Percentiles rank a stretch among this genome's conserved stretches.
These are phyloP conservation scores for Pinctada fucata DNA, from an alignment of 2,888 invertebrate genomes.

Conservation along the genomic window DNA sequence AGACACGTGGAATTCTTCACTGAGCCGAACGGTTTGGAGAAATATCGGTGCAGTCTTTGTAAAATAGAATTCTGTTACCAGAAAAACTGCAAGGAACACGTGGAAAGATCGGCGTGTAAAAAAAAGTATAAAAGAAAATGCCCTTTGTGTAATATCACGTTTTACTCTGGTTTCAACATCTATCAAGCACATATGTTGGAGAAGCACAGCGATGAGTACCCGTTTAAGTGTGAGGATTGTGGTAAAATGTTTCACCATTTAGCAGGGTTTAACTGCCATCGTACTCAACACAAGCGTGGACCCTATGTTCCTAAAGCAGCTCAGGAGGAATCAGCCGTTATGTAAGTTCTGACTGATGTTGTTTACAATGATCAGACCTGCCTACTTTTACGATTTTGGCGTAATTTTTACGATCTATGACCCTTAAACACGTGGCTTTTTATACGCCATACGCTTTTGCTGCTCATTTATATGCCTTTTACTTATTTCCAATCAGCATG, in stretches of 20 bases:
- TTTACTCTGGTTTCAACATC: neutral
- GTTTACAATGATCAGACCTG: too few relatives aligned
- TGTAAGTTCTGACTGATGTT: too few relatives aligned
- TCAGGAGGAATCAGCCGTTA: too few relatives aligned
- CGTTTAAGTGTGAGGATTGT: neutral
- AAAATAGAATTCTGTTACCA: neutral
- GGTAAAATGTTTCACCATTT: neutral
- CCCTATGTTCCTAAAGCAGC: neutral
- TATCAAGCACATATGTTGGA: neutral
- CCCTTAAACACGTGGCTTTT: too few relatives aligned
- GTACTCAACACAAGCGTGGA: neutral
- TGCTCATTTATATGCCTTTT: too few relatives aligned
- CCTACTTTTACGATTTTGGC: too few relatives aligned
- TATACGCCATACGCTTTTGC: too few relatives aligned
- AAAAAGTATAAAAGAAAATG: neutral
- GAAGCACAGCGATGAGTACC: neutral
- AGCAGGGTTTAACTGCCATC: neutral
- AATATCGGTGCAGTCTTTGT: neutral
- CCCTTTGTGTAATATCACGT: neutral
- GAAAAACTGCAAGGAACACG: neutral
- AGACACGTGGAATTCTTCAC: neutral
- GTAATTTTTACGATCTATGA: too few relatives aligned
- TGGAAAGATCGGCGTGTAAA: neutral
- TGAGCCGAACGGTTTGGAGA: neutral
- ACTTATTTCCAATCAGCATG: too few relatives aligned